Percentiles rank a stretch among this genome's conserved stretches.
These are phyloP conservation scores for Vicugna pacos DNA, from an alignment of 2,113 vertebrate genomes.

Conservation along the genomic window DNA sequence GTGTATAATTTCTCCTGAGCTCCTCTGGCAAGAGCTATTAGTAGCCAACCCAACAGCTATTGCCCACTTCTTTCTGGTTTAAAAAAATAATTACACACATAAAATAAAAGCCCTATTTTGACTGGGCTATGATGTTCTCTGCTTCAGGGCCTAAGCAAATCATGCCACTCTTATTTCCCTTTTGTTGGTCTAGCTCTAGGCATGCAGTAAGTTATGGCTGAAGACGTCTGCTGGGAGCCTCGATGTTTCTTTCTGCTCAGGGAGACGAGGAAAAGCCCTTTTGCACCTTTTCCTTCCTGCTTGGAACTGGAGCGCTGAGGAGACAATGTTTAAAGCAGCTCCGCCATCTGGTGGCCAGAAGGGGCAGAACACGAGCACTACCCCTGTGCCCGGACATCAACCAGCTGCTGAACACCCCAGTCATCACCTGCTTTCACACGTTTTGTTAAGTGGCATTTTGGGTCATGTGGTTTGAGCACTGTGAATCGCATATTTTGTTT, in stretches of 20 bases:
- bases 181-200: background rate
- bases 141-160: constrained; percentile 11
- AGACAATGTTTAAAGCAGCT: background rate
- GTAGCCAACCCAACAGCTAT: background rate
- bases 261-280: constrained; percentile 1
- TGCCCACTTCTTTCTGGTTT: constrained; percentile 48
- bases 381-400: background rate
- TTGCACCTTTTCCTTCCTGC: background rate
- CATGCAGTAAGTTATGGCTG: background rate
- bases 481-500: constrained; percentile 13
- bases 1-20: constrained; percentile 30
- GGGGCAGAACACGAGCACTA: background rate
- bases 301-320: background rate
- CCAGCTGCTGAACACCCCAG: background rate
- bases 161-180: background rate
- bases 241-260: constrained; percentile 21
- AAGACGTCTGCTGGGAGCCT: background rate
- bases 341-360: constrained; percentile 64
- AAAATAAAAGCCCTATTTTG: constrained; percentile 26
- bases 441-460: background rate
- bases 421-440: background rate
- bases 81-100: background rate
- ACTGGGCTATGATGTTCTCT: background rate
- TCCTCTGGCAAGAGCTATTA: constrained; percentile 3
- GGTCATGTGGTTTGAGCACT: background rate